Evolutionary conservation across 2,888 invertebrate genomes (phyloP).

Genomic region (Cyaniris semiargus): DNA sequence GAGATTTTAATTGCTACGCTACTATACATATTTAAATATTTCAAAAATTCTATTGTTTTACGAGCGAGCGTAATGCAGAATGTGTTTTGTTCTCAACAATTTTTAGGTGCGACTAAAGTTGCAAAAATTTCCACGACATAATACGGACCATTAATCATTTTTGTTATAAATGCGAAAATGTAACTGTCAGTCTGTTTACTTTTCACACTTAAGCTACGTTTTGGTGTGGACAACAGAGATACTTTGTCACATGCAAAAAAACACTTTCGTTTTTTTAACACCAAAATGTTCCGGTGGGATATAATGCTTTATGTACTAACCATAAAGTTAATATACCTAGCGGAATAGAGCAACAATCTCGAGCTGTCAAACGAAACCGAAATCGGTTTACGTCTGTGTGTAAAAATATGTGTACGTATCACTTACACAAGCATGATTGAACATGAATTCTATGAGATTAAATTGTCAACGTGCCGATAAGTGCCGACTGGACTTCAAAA

Average conservation of each 20-base stretch:
- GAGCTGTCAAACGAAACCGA: no score
- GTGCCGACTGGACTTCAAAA: no score
- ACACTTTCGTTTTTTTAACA: neutral
- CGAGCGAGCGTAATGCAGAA: neutral
- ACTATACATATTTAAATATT: neutral
- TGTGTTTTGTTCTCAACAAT: neutral
- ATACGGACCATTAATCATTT: neutral
- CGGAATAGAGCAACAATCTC: no score
- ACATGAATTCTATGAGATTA: no score
- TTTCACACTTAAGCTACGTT: neutral
- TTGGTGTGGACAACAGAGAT: neutral
- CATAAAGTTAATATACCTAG: no score
- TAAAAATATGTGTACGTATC: no score
- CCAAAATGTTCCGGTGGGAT: neutral
- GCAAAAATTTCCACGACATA: neutral
- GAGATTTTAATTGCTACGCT: neutral
- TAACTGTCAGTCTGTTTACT: neutral
- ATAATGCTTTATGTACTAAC: no score
- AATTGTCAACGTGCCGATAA: no score
- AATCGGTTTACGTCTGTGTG: no score
- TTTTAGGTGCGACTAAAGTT: neutral
- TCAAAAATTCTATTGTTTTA: neutral
- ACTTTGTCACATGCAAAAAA: neutral
- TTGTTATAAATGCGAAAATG: neutral
- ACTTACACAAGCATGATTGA: no score